These are phyloP conservation scores for Agrochola litura DNA, from an alignment of 2,888 invertebrate genomes.

Conservation along the genomic window DNA sequence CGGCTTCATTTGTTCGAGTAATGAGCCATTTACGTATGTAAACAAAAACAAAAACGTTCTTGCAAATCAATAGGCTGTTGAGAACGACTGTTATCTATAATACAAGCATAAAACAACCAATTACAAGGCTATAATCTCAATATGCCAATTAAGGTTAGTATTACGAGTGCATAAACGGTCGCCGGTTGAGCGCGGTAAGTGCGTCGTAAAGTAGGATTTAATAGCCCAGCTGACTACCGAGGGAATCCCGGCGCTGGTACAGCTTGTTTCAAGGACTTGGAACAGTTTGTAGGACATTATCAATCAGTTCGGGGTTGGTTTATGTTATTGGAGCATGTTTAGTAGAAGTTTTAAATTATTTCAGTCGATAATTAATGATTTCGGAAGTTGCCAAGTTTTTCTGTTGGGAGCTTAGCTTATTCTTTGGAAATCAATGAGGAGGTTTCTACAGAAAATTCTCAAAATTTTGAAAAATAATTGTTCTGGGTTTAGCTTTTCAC, in stretches of 20 bases:
- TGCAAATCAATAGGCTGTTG: constrained; percentile 71
- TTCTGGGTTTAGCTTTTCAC: too few species aligned
- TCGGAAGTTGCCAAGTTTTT: neutral
- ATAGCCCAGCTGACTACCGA: constrained; percentile 80
- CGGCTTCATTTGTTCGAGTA: constrained; percentile 61
- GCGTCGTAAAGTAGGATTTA: constrained; percentile 87
- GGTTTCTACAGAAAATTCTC: too few species aligned
- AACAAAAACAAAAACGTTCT: constrained; percentile 64
- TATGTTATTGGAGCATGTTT: constrained; percentile 5
- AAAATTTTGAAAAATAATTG: too few species aligned
- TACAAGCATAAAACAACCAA: constrained; percentile 79
- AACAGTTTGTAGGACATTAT: constrained; percentile 58
- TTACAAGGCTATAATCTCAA: constrained; percentile 85
- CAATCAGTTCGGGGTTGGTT: constrained; percentile 51
- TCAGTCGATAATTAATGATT: constrained; percentile 4
- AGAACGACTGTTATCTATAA: constrained; percentile 74
- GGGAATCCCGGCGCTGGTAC: constrained; percentile 77
- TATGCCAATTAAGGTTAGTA: constrained; percentile 87
- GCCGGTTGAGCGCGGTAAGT: constrained; percentile 76
- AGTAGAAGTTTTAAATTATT: neutral
- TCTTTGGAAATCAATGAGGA: neutral
- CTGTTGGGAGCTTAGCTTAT: neutral
- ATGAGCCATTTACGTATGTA: constrained; percentile 59
- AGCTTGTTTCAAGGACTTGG: constrained; percentile 64
- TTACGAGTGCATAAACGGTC: constrained; percentile 84